These are phyloP conservation scores for Trachelus troglodyta DNA, from an alignment of 2,888 invertebrate genomes.

Conservation along the genomic window DNA sequence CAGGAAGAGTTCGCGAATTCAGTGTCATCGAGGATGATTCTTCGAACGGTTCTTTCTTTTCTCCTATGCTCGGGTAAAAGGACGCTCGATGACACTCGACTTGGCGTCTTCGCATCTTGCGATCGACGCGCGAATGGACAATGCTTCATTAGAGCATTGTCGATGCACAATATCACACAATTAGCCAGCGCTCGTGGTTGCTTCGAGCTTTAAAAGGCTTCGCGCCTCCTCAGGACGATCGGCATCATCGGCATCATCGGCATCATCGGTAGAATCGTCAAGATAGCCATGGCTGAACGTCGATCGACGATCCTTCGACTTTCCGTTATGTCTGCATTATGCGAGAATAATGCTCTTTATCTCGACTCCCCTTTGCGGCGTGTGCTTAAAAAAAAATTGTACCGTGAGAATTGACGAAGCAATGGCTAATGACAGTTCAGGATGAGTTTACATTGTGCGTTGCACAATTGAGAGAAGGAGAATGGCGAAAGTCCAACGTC, in stretches of 20 bases:
- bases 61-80: background rate
- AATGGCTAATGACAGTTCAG: background rate
- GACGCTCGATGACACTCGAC: background rate
- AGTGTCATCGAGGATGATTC: background rate
- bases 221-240: conserved; percentile 24
- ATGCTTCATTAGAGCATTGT: conserved; percentile 65
- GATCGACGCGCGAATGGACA: conserved; percentile 42
- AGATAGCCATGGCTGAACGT: conserved; percentile 53
- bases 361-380: conserved; percentile 7
- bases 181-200: conserved; percentile 46
- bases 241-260: conserved; percentile 14
- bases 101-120: background rate
- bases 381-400: background rate
- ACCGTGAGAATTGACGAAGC: background rate
- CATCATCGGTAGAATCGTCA: conserved; percentile 28
- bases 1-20: background rate
- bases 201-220: conserved; percentile 30
- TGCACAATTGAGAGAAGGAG: background rate
- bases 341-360: conserved; percentile 46
- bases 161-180: conserved; percentile 62
- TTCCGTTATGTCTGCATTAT: background rate
- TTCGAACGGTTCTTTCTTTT: background rate
- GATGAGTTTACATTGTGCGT: background rate
- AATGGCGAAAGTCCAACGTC: background rate
- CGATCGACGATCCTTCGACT: conserved; percentile 53